phyloP scores from a whole-genome alignment of 2,888 invertebrate genomes.

The Hyposoter didymator region DNA sequence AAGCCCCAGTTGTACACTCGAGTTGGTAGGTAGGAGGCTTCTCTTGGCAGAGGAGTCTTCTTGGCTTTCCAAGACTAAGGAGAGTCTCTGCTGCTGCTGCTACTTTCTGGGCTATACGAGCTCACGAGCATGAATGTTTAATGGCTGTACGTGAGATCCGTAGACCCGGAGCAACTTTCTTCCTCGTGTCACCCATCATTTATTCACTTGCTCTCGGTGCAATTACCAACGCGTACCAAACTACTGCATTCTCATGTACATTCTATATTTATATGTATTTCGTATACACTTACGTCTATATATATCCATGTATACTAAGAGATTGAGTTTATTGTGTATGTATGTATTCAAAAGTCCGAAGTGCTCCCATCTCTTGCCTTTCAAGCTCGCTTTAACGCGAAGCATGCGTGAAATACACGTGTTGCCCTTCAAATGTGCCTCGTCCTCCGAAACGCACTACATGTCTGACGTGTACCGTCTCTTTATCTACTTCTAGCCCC shows the following conservation, averaged over 20 bases:
- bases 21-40: conserved; percentile 29
- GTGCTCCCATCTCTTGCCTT: conserved; percentile 44
- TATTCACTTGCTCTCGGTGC: conserved; percentile 75
- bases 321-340: background rate
- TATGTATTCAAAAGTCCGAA: conserved; percentile 28
- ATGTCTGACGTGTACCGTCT: conserved; percentile 56
- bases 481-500: conserved; percentile 49
- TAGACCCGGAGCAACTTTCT: conserved; percentile 74
- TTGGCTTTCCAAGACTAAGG: conserved; percentile 50
- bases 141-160: conserved; percentile 76
- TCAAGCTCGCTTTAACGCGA: conserved; percentile 52
- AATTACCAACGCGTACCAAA: conserved; percentile 72
- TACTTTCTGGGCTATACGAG: conserved; percentile 61
- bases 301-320: background rate
- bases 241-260: conserved; percentile 14
- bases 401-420: conserved; percentile 53
- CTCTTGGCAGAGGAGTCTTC: conserved; percentile 38
- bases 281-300: background rate
- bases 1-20: conserved; percentile 28
- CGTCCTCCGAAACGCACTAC: conserved; percentile 24
- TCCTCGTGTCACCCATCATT: conserved; percentile 76
- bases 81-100: conserved; percentile 3
- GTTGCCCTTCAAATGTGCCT: conserved; percentile 50
- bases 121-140: conserved; percentile 75
- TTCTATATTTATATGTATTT: background rate